Base-by-base conservation (phyloP, 2,113 vertebrate genomes). In the Hippocampus mohnikei region DNA sequence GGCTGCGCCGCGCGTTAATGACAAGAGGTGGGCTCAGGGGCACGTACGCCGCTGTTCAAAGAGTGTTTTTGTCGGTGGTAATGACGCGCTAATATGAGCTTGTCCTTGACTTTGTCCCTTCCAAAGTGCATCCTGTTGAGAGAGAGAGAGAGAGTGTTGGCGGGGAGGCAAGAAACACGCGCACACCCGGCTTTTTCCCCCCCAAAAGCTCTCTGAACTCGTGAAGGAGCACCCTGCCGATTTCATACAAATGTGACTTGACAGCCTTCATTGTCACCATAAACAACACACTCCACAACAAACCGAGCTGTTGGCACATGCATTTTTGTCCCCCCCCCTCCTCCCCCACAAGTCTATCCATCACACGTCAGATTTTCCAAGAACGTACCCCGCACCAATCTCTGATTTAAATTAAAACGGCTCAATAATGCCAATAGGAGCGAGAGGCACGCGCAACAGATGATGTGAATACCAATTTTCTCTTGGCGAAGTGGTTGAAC, bases 81-180 rank as follows among this genome's bases (percentile, higher is more conserved):
- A 7, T 15, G 16, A 60, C 27, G 58, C 27, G 15, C 58, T 60
- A 71, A 77, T 70, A 78, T 67, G 70, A 69, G 70, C 69, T 46
- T 53, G 87, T 84, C 90, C 90, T 91, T 91, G 87, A 81, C 87
- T 69, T 55, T 72, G 87, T 89, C 89, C 89, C 88, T 89, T 91
- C 90, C 90, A 86, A 82, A 85, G 72, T 77, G 64, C 85, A 88
- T 90, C 84, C 81, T 88, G 83, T 89, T 85, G 78, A 70, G 77
- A 80, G 66, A 12, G 44, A 13, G 11, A 15, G 13, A 12, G 44
- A 46, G 13, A 16, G 46, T 0, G 42, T 44, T 80, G 69, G 77
- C 27, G 44, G 55, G 71, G 75, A 61, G 84, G 75, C 82, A 10
- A 10, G 52, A 11, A 11, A 23, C 9, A n/a, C 21, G 3, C 21